phyloP scores from a whole-genome alignment of 2,888 invertebrate species.

The Archips xylosteana region DNA sequence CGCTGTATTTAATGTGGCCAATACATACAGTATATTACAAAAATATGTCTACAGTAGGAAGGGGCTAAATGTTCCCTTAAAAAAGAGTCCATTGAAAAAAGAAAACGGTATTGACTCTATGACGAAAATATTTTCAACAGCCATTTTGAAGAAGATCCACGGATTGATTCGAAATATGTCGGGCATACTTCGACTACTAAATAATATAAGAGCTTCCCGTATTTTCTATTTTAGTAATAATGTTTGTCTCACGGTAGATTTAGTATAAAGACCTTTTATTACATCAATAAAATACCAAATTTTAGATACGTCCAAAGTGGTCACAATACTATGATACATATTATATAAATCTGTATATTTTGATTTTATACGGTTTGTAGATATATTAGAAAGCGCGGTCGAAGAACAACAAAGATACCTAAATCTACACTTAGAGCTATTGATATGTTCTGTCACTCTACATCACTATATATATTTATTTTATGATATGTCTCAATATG shows the following conservation, averaged over 20 bases:
- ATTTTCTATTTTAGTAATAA: too few species aligned
- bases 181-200: too few species aligned
- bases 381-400: conserved; percentile 62
- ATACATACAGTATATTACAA: neutral
- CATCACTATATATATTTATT: conserved; percentile 12
- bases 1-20: neutral
- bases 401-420: conserved; percentile 81
- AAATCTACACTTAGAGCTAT: conserved; percentile 71
- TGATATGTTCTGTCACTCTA: conserved; percentile 43
- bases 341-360: neutral
- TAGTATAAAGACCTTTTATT: neutral
- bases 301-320: neutral
- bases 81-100: too few species aligned
- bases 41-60: too few species aligned
- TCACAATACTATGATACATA: neutral
- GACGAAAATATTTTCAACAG: too few species aligned
- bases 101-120: too few species aligned
- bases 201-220: too few species aligned
- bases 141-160: too few species aligned
- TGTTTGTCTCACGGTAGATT: too few species aligned
- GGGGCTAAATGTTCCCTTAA: too few species aligned
- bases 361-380: conserved; percentile 1
- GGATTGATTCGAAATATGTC: too few species aligned
- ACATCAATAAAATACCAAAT: neutral
- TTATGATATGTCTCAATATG: conserved; percentile 34